Evolutionary conservation across 1,140 invertebrate species (phyloP).

Genomic region (Papilio polytes): DNA sequence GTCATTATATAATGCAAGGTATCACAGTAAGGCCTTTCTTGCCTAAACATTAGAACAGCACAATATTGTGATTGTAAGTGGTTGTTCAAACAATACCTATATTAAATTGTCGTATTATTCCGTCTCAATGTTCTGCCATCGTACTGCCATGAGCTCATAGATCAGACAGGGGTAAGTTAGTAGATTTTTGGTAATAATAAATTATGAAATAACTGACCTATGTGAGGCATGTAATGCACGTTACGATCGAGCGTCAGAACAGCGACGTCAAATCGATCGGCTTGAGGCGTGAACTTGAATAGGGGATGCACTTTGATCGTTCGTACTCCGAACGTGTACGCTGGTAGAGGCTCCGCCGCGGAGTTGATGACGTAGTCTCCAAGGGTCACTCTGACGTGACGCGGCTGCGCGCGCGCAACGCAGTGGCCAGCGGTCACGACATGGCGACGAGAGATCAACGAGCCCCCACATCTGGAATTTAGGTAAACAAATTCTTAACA

Average conservation of each 20-base stretch:
- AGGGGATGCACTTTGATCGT: slow-evolving; percentile 96
- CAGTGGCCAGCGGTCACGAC: slow-evolving; percentile 98
- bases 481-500: neutral
- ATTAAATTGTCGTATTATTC: no score
- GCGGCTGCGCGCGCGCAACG: slow-evolving; percentile 94
- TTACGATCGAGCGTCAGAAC: slow-evolving; percentile 94
- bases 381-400: slow-evolving; percentile 95
- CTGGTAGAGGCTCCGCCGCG: slow-evolving; percentile 93
- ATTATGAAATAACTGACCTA: slow-evolving; percentile 81
- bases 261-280: slow-evolving; percentile 95
- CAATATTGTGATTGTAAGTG: no score
- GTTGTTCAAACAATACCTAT: no score
- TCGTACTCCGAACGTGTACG: slow-evolving; percentile 95
- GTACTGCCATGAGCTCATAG: no score
- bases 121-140: no score
- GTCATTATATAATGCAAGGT: no score
- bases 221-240: slow-evolving; percentile 95
- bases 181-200: no score
- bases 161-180: no score
- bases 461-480: slow-evolving; percentile 94
- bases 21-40: no score
- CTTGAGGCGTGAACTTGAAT: slow-evolving; percentile 97
- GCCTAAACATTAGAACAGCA: neutral
- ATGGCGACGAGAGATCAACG: slow-evolving; percentile 95
- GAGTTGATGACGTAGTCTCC: slow-evolving; percentile 98